A percentile compares a stretch with the other conserved stretches of the same genome.
phyloP scores from a whole-genome alignment of 2,888 invertebrate species.

The Brenthis daphne region DNA sequence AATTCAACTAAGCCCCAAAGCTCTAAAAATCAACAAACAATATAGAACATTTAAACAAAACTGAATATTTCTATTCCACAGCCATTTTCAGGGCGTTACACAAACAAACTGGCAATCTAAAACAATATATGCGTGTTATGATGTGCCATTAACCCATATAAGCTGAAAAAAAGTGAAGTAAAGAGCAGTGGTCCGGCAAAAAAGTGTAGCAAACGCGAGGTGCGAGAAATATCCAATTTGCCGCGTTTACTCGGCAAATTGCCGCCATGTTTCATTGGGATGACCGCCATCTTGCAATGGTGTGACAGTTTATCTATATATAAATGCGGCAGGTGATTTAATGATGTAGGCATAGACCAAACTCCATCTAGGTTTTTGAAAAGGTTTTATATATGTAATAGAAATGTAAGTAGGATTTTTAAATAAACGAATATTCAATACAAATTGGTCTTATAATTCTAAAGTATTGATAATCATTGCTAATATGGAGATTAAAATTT shows the following conservation, averaged over 20 bases:
- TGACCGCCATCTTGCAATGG: slow-evolving; percentile 59
- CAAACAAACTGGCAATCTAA: slow-evolving; percentile 23
- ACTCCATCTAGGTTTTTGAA: no score
- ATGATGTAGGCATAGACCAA: no score
- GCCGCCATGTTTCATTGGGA: slow-evolving; percentile 75
- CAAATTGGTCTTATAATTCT: no score
- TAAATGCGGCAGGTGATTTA: background rate
- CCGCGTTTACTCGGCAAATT: slow-evolving; percentile 76
- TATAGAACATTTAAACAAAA: background rate
- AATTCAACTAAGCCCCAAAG: no score
- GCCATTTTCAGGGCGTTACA: background rate
- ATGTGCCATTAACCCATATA: slow-evolving; percentile 29
- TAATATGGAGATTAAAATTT: no score
- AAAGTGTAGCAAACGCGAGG: slow-evolving; percentile 58
- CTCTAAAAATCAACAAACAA: background rate
- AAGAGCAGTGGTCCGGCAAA: slow-evolving; percentile 52
- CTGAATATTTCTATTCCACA: background rate
- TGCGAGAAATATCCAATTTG: slow-evolving; percentile 79
- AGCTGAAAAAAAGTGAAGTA: slow-evolving; percentile 35
- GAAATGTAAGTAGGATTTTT: no score
- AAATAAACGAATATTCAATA: no score
- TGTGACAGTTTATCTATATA: slow-evolving; percentile 5
- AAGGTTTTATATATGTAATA: no score
- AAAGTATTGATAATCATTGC: no score
- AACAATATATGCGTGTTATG: slow-evolving; percentile 26